A percentile compares a stretch with the other conserved stretches of the same genome.
Conservation (phyloP, 2,113 vertebrate genomes). For the Zootoca vivipara region DNA sequence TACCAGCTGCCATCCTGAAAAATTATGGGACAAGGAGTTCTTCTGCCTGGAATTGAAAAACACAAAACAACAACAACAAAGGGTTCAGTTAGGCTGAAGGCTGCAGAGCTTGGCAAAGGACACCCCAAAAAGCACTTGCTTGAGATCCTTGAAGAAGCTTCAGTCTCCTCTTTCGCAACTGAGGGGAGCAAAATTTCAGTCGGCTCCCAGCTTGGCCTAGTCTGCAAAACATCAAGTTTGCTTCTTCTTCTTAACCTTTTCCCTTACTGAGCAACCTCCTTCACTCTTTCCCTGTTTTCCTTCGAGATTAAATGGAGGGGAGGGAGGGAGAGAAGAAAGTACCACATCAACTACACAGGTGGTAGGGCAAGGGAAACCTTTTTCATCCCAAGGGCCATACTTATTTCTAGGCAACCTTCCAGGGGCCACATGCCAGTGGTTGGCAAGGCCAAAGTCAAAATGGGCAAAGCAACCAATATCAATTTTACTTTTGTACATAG, state of each 20-base stretch:
- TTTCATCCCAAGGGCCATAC: no score
- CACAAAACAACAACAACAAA: not conserved
- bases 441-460: no score
- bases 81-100: not conserved
- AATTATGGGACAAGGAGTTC: slow-evolving; percentile 50
- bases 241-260: not conserved
- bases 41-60: slow-evolving; percentile 65
- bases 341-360: not conserved
- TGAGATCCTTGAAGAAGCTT: not conserved
- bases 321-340: not conserved
- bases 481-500: no score
- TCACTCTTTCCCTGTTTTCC: no score
- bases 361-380: no score
- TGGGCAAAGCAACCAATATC: no score
- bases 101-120: not conserved
- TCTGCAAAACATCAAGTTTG: not conserved
- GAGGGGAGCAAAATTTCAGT: not conserved
- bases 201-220: no score
- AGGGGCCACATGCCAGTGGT: no score
- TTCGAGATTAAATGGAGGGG: not conserved
- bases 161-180: not conserved
- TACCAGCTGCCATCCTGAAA: slow-evolving; percentile 83
- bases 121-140: not conserved
- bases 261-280: not conserved
- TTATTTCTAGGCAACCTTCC: no score